A percentile compares a stretch with the other conserved stretches of the same genome.
Evolutionary conservation across 1,140 invertebrate species (phyloP).

Genomic region (Pomacea maculata): DNA sequence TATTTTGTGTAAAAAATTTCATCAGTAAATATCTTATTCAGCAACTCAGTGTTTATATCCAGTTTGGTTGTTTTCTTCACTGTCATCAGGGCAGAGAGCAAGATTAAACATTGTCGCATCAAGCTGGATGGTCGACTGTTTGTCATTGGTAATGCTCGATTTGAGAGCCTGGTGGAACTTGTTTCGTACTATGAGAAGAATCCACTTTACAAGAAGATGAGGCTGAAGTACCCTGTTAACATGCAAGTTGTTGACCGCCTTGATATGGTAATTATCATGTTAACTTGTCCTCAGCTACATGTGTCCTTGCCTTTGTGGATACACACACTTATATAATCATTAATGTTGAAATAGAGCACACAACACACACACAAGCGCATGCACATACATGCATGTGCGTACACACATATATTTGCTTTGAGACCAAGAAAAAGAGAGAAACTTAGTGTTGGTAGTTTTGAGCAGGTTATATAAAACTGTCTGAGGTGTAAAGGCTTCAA

Average conservation of each 20-base stretch:
- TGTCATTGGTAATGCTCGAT: constrained; percentile 87
- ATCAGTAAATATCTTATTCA: neutral
- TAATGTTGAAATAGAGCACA: no score
- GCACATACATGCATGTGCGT: no score
- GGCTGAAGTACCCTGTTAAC: constrained; percentile 86
- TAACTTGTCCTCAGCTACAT: no score
- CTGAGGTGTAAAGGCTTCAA: no score
- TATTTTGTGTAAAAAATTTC: no score
- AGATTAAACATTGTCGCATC: constrained; percentile 95
- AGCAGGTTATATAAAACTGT: no score
- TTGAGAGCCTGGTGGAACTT: constrained; percentile 93
- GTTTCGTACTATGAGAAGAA: constrained; percentile 90
- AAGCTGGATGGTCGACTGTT: constrained; percentile 90
- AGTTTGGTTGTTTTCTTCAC: neutral
- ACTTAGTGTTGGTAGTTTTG: no score
- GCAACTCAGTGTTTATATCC: neutral
- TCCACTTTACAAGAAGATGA: constrained; percentile 90
- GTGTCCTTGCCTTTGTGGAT: no score
- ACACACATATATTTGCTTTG: no score
- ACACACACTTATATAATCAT: no score
- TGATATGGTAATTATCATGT: constrained; percentile 72
- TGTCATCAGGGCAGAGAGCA: constrained; percentile 80
- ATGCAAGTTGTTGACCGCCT: constrained; percentile 77
- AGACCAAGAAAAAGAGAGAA: no score
- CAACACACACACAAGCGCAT: no score